Percentiles rank a stretch among this genome's conserved stretches.
These are phyloP conservation scores for Cephus rjabovi DNA, from an alignment of 2,888 invertebrate genomes.

Conservation along the genomic window DNA sequence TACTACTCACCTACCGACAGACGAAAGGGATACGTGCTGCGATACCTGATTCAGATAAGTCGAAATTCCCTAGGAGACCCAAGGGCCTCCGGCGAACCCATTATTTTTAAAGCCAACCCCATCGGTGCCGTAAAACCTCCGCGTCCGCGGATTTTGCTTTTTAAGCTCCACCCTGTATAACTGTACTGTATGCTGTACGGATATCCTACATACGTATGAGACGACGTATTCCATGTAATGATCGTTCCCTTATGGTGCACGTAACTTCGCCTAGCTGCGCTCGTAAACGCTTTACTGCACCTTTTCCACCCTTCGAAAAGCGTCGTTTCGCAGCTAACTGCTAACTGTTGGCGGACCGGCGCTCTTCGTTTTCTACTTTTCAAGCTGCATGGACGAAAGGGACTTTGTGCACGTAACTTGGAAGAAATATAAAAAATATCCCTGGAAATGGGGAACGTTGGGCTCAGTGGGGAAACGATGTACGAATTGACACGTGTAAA, in stretches of 20 bases:
- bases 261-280: slow-evolving; percentile 1
- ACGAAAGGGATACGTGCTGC: background rate
- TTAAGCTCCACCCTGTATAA: background rate
- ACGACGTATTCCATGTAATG: background rate
- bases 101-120: background rate
- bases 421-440: background rate
- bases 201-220: background rate
- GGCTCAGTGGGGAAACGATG: background rate
- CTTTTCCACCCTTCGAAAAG: slow-evolving; percentile 24
- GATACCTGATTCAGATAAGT: background rate
- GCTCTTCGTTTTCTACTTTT: background rate
- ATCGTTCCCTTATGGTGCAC: background rate
- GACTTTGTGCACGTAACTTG: background rate
- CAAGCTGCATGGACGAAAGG: background rate
- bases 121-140: background rate
- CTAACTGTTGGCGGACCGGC: background rate
- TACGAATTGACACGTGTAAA: background rate
- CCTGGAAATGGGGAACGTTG: background rate
- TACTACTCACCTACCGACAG: background rate
- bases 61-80: background rate
- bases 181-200: background rate
- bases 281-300: slow-evolving; percentile 40
- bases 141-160: background rate
- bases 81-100: background rate
- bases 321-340: slow-evolving; percentile 23